Evolutionary conservation across 1,140 invertebrate species (phyloP).

Genomic region (Drosophila nebulosa): DNA sequence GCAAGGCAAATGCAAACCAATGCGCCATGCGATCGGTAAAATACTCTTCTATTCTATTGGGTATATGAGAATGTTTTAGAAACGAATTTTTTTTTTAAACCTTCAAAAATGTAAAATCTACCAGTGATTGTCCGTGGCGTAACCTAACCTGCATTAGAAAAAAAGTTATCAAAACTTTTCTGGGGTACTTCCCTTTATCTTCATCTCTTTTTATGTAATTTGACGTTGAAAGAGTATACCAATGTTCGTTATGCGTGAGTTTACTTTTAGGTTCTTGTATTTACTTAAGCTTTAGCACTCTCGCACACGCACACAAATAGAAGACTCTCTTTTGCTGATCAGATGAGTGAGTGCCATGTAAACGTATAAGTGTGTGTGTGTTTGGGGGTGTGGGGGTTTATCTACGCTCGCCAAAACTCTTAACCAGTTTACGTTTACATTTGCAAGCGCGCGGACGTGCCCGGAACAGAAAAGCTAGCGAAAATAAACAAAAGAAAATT

Average conservation of each 20-base stretch:
- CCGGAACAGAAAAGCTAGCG: constrained; percentile 30
- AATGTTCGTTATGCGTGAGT: constrained; percentile 50
- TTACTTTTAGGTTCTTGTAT: constrained; percentile 36
- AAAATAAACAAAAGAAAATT: background rate
- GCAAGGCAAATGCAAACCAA: constrained; percentile 33
- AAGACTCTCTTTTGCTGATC: constrained; percentile 15
- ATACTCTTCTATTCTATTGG: background rate
- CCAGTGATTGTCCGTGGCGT: no score
- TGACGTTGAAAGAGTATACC: constrained; percentile 39
- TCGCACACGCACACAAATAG: constrained; percentile 11
- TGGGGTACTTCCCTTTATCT: no score
- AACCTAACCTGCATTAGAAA: no score
- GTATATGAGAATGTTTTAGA: no score
- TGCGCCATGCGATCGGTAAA: background rate
- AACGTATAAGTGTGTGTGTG: background rate
- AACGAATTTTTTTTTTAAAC: no score
- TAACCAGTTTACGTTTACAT: constrained; percentile 72
- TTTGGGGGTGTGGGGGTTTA: constrained; percentile 39
- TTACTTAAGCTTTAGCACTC: constrained; percentile 64
- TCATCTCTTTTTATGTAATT: no score
- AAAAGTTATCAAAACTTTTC: no score
- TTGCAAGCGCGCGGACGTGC: constrained; percentile 66
- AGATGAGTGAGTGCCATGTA: constrained; percentile 7
- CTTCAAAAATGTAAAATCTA: no score
- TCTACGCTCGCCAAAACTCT: constrained; percentile 58